Evolutionary conservation across 2,113 vertebrate genomes (phyloP).

Genomic region (Cyanistes caeruleus): DNA sequence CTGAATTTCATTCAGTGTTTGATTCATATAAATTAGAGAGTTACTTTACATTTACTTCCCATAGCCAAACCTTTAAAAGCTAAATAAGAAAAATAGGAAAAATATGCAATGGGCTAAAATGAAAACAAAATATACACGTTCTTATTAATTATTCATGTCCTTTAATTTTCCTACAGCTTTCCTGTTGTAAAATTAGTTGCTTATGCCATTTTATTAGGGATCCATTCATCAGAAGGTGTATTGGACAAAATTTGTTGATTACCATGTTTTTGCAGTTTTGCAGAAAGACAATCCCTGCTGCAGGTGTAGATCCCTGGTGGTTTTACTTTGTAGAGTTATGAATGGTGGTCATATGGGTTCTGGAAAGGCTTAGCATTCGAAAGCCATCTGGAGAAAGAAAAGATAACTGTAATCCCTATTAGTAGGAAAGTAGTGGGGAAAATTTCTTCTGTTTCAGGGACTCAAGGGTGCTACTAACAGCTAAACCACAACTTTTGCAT

Average conservation of each 20-base stretch:
- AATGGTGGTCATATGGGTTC: not conserved
- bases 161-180: not conserved
- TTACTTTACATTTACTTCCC: not conserved
- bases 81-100: not conserved
- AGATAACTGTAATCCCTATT: not conserved
- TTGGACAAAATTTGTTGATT: not conserved
- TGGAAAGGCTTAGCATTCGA: not conserved
- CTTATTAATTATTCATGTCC: not conserved
- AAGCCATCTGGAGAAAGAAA: not conserved
- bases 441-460: not conserved
- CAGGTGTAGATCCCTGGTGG: not conserved
- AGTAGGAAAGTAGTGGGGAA: not conserved
- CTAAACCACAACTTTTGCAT: not conserved
- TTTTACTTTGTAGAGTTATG: not conserved
- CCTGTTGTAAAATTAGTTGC: not conserved
- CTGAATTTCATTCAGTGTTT: not conserved
- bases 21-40: not conserved
- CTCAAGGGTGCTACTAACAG: not conserved
- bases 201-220: not conserved
- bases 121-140: not conserved
- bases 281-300: not conserved
- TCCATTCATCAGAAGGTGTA: accelerated
- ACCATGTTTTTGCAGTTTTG: not conserved
- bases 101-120: not conserved
- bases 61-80: not conserved